Conservation (phyloP, 2,888 invertebrate species). For the Tolmerus cingulatus region DNA sequence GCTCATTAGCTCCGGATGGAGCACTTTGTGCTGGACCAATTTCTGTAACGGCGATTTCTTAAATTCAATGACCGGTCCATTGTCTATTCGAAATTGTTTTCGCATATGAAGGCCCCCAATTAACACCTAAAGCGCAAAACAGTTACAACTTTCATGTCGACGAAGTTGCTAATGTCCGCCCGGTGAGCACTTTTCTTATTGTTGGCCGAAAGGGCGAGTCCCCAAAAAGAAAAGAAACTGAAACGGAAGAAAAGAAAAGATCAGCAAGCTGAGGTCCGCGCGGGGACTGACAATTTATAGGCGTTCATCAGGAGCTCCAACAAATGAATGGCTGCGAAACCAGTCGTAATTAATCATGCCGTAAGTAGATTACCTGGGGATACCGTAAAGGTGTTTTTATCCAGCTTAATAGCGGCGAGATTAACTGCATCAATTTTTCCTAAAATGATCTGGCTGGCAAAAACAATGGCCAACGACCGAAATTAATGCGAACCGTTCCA, state of each 20-base stretch:
- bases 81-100: neutral
- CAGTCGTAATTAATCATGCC: slow-evolving; percentile 9
- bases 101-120: neutral
- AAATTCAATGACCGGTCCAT: neutral
- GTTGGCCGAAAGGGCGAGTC: neutral
- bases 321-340: neutral
- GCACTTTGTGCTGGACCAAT: neutral
- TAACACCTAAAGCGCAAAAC: neutral
- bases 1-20: neutral
- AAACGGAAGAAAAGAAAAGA: neutral
- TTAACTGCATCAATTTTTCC: slow-evolving; percentile 22
- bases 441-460: neutral
- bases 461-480: neutral
- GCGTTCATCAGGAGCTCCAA: neutral
- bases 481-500: slow-evolving; percentile 10
- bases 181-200: neutral
- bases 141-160: neutral
- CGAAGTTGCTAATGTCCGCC: neutral
- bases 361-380: slow-evolving; percentile 7
- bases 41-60: neutral
- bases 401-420: slow-evolving; percentile 11
- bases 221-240: neutral
- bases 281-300: neutral
- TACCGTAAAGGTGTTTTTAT: slow-evolving; percentile 38
- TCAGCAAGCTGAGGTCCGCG: neutral